These are phyloP conservation scores for Pollenia labialis DNA, from an alignment of 2,888 invertebrate genomes.

Conservation along the genomic window DNA sequence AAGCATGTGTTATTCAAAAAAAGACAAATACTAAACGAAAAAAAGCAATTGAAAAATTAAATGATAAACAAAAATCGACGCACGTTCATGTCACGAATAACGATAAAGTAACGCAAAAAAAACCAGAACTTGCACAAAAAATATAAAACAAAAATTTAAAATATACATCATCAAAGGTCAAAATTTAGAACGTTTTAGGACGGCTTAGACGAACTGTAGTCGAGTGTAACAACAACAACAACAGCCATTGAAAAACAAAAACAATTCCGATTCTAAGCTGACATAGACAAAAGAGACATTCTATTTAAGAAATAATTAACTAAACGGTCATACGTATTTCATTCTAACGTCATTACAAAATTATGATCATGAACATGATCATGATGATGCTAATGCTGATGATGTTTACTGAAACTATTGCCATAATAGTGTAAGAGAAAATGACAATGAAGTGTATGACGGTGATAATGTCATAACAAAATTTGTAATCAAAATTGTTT, in stretches of 20 bases:
- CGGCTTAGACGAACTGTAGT: conserved; percentile 32
- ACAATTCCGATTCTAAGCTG: conserved; percentile 4
- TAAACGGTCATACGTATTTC: conserved; percentile 9
- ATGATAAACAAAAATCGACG: conserved; percentile 42
- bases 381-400: background rate
- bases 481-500: conserved; percentile 23
- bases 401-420: conserved; percentile 1
- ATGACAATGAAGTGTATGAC: conserved; percentile 28
- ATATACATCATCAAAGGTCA: conserved; percentile 66
- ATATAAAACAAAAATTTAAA: conserved; percentile 8
- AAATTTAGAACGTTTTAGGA: conserved; percentile 49
- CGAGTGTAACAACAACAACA: conserved; percentile 28
- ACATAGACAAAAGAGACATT: conserved; percentile 48
- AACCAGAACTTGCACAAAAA: background rate
- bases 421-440: conserved; percentile 8
- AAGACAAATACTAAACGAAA: background rate
- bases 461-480: conserved; percentile 33
- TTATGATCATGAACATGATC: conserved; percentile 34
- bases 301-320: conserved; percentile 66
- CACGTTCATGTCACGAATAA: conserved; percentile 53
- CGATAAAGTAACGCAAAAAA: background rate
- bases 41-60: conserved; percentile 10
- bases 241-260: background rate
- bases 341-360: conserved; percentile 54
- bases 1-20: conserved; percentile 35